Conservation (phyloP, 2,113 vertebrate genomes). For the Poicephalus meyeri region DNA sequence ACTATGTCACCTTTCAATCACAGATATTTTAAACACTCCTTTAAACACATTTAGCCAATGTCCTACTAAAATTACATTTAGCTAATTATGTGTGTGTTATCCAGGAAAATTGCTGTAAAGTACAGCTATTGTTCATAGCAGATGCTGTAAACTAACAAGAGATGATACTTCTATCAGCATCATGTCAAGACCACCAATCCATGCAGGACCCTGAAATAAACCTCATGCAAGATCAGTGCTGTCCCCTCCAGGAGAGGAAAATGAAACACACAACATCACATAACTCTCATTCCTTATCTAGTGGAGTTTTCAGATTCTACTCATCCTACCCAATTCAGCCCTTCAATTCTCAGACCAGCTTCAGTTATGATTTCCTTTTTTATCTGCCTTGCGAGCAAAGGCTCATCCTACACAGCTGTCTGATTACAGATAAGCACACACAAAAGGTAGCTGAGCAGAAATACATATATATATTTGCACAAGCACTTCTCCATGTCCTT, state of each 20-base stretch:
- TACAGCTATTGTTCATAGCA: not conserved
- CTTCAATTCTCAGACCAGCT: not conserved
- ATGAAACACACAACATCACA: not conserved
- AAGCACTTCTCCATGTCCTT: not conserved
- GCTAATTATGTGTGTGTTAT: rapidly evolving
- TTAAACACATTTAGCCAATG: not conserved
- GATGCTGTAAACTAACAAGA: not conserved
- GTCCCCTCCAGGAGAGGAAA: rapidly evolving
- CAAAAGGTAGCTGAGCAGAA: not conserved
- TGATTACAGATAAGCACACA: not conserved
- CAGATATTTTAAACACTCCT: not conserved
- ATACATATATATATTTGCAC: not conserved
- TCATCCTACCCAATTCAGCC: not conserved
- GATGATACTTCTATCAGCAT: not conserved
- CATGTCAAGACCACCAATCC: not conserved
- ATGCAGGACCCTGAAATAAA: not conserved
- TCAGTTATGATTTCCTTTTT: not conserved
- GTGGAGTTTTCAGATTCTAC: not conserved
- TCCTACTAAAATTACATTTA: not conserved
- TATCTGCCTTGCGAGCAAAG: not conserved
- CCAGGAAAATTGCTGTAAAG: not conserved
- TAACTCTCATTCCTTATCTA: not conserved
- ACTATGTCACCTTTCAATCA: not conserved
- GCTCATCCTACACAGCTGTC: not conserved
- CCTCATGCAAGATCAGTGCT: rapidly evolving